Percentiles rank a stretch among this genome's conserved stretches.
Evolutionary conservation across 2,888 invertebrate species (phyloP).

Genomic region (Diadegma fenestrale): DNA sequence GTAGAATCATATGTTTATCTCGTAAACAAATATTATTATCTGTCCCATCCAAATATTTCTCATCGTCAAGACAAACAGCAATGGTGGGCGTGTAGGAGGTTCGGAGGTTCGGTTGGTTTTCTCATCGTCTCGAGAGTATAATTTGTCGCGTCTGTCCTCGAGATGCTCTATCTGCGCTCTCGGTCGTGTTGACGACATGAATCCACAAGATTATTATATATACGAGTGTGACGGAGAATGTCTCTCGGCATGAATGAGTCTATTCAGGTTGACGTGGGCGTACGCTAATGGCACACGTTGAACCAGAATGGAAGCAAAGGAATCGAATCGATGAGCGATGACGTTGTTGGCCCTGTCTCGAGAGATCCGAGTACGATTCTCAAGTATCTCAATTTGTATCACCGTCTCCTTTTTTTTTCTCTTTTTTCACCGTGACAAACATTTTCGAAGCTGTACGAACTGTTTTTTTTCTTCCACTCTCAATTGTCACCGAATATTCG

Average conservation of each 20-base stretch:
- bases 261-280: constrained; percentile 76
- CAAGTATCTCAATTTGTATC: constrained; percentile 28
- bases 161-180: constrained; percentile 19
- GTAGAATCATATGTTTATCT: constrained; percentile 9
- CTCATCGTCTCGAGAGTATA: constrained; percentile 4
- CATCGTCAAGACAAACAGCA: constrained; percentile 6
- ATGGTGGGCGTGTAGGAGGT: constrained; percentile 11
- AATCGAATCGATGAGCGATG: constrained; percentile 67
- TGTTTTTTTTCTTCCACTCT: neutral
- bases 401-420: neutral
- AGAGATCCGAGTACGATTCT: constrained; percentile 56
- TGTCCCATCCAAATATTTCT: constrained; percentile 19
- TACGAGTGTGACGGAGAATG: constrained; percentile 54
- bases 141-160: constrained; percentile 44
- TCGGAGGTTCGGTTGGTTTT: constrained; percentile 8
- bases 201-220: constrained; percentile 32
- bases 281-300: constrained; percentile 62
- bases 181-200: constrained; percentile 9
- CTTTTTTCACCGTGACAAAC: neutral
- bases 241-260: constrained; percentile 79
- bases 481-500: neutral
- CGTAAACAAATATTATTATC: neutral
- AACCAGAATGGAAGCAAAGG: constrained; percentile 65
- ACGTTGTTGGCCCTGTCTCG: constrained; percentile 55
- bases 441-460: neutral